Evolutionary conservation across 1,140 invertebrate species (phyloP).

Genomic region (Trichonephila clavipes): DNA sequence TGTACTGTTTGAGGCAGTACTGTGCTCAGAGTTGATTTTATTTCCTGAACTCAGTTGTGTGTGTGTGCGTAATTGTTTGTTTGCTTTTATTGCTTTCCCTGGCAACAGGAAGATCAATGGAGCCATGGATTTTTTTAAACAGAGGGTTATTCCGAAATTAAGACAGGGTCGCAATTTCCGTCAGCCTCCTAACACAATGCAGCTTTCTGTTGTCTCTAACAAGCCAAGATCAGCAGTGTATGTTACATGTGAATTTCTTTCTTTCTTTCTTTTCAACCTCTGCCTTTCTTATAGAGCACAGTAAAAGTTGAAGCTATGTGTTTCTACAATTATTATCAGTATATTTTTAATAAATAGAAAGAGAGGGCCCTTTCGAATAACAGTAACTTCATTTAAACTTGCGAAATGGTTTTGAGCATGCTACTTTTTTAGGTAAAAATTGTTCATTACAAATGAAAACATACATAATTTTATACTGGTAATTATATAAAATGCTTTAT

Average conservation of each 20-base stretch:
- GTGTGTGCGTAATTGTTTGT: constrained; percentile 17
- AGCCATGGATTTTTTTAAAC: constrained; percentile 76
- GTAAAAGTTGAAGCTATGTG: too few relatives aligned
- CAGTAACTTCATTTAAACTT: too few relatives aligned
- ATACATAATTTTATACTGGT: too few relatives aligned
- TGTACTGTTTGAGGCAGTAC: too few relatives aligned
- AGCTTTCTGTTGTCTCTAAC: constrained; percentile 64
- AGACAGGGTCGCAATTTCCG: constrained; percentile 55
- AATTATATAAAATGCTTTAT: too few relatives aligned
- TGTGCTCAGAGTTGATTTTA: neutral
- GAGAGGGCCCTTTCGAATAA: neutral
- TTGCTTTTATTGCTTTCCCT: constrained; percentile 51
- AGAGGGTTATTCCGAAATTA: constrained; percentile 75
- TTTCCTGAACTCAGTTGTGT: neutral
- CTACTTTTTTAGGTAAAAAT: too few relatives aligned
- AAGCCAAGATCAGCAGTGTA: constrained; percentile 68
- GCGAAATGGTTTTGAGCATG: too few relatives aligned
- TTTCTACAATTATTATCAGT: neutral
- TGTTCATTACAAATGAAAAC: too few relatives aligned
- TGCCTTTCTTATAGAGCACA: neutral
- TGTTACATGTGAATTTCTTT: constrained; percentile 23
- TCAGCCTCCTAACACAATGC: constrained; percentile 26
- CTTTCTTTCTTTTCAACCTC: neutral
- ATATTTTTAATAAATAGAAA: neutral
- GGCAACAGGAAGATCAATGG: constrained; percentile 76